A percentile compares a stretch with the other conserved stretches of the same genome.
Evolutionary conservation across 35 echinoderm and acorn worm genomes (phyloP).

Genomic region (Patiria miniata): DNA sequence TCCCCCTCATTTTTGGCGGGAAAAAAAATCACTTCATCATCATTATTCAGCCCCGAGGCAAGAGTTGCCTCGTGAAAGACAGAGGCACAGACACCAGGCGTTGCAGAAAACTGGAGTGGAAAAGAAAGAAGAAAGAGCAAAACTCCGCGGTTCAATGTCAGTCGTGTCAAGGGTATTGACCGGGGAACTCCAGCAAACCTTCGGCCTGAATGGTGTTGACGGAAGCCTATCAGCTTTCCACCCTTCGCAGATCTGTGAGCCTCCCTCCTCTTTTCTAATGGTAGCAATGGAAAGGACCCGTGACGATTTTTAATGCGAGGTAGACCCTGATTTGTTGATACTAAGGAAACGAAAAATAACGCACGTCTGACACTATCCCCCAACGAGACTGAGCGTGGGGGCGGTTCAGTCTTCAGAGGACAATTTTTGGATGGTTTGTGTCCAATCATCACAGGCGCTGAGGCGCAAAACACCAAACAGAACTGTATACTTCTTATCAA

Average conservation of each 20-base stretch:
- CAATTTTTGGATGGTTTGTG: no score
- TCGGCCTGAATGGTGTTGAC: background rate
- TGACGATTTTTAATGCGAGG: conserved; percentile 13
- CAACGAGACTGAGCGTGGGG: background rate
- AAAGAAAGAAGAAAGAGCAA: background rate
- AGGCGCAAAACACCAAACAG: no score
- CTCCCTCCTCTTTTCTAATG: background rate
- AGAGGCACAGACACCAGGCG: background rate
- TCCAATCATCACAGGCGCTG: no score
- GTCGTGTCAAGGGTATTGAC: conserved; percentile 26
- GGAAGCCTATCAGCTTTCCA: background rate
- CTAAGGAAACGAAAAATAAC: background rate
- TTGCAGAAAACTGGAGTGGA: background rate
- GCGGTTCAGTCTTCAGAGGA: background rate
- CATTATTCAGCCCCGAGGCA: background rate
- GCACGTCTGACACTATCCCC: background rate
- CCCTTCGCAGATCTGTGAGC: background rate
- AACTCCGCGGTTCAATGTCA: conserved; percentile 13
- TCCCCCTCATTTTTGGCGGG: background rate
- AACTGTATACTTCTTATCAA: no score
- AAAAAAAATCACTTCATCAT: background rate
- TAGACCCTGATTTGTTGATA: background rate
- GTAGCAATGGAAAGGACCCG: conserved; percentile 1
- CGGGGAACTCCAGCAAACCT: background rate
- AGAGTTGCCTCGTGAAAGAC: background rate